Conservation (phyloP, 2,797 vertebrate species). For the Melanotaenia nigrans region DNA sequence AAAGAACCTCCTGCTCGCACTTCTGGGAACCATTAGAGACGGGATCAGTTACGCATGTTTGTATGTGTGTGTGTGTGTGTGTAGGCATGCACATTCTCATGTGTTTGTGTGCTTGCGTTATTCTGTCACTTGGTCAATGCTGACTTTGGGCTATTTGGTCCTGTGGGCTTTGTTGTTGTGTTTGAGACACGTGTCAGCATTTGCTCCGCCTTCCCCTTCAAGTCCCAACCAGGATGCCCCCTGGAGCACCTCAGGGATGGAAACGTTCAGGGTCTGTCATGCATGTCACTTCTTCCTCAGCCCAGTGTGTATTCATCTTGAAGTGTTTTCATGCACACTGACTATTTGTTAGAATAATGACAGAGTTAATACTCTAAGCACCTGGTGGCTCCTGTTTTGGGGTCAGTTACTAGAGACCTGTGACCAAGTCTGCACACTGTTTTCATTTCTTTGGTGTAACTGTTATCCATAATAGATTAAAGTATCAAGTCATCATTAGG, state of each 20-base stretch:
- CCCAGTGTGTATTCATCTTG: constrained; percentile 61
- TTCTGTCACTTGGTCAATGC: constrained; percentile 65
- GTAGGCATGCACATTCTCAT: constrained; percentile 34
- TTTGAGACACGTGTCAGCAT: constrained; percentile 70
- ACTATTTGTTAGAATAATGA: constrained; percentile 72
- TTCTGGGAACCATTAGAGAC: constrained; percentile 80
- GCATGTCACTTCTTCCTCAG: constrained; percentile 58
- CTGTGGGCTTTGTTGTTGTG: constrained; percentile 76
- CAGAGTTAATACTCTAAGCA: constrained; percentile 67
- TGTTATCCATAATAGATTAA: constrained; percentile 49
- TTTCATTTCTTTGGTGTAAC: constrained; percentile 56
- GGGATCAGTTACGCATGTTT: constrained; percentile 78
- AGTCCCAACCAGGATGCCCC: constrained; percentile 43
- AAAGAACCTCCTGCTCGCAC: constrained; percentile 74
- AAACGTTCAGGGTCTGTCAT: constrained; percentile 68
- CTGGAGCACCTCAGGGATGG: constrained; percentile 45
- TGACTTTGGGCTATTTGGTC: constrained; percentile 75
- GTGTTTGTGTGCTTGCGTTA: constrained; percentile 63
- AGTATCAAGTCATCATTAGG: constrained; percentile 35
- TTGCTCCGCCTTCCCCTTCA: constrained; percentile 51
- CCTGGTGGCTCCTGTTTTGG: constrained; percentile 69
- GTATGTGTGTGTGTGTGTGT: constrained; percentile 43
- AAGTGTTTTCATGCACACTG: constrained; percentile 64
- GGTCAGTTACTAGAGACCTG: constrained; percentile 48
- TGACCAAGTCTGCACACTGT: constrained; percentile 40